phyloP scores from a whole-genome alignment of 35 echinoderm and acorn worm species.

The Nesometra sesokonis region DNA sequence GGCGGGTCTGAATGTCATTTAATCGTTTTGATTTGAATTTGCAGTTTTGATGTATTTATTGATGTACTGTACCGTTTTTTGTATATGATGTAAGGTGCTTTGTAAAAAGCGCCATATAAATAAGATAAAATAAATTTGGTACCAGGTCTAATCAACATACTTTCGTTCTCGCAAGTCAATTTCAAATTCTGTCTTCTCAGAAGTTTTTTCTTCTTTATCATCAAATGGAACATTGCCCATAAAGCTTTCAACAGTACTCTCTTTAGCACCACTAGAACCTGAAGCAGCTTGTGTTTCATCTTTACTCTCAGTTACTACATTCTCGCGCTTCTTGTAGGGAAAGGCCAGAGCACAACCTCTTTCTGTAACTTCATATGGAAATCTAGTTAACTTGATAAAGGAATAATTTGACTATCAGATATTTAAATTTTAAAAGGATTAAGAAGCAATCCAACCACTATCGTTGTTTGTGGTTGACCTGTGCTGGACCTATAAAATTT shows the following conservation, averaged over 20 bases:
- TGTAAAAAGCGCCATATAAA: too few relatives aligned
- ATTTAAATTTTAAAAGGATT: too few relatives aligned
- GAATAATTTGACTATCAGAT: not conserved
- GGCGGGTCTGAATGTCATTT: too few relatives aligned
- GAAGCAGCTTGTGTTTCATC: not conserved
- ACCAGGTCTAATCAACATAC: not conserved
- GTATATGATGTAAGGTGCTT: too few relatives aligned
- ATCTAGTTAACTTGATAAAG: slow-evolving; percentile 13
- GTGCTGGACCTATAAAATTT: too few relatives aligned
- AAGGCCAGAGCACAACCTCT: slow-evolving; percentile 65
- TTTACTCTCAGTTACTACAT: not conserved
- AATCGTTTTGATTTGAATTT: too few relatives aligned
- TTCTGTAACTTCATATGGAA: slow-evolving; percentile 59
- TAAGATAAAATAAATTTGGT: too few relatives aligned
- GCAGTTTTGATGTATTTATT: too few relatives aligned
- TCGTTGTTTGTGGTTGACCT: too few relatives aligned
- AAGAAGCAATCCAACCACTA: too few relatives aligned
- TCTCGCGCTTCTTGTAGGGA: not conserved
- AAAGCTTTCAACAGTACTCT: not conserved
- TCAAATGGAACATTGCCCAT: not conserved
- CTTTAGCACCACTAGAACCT: not conserved
- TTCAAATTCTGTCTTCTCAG: slow-evolving; percentile 27
- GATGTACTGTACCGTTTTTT: too few relatives aligned
- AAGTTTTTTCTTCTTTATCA: not conserved
- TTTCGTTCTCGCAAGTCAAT: slow-evolving; percentile 29